A percentile compares a stretch with the other conserved stretches of the same genome.
These are phyloP conservation scores for Lagria hirta DNA, from an alignment of 2,888 invertebrate species.

Conservation along the genomic window DNA sequence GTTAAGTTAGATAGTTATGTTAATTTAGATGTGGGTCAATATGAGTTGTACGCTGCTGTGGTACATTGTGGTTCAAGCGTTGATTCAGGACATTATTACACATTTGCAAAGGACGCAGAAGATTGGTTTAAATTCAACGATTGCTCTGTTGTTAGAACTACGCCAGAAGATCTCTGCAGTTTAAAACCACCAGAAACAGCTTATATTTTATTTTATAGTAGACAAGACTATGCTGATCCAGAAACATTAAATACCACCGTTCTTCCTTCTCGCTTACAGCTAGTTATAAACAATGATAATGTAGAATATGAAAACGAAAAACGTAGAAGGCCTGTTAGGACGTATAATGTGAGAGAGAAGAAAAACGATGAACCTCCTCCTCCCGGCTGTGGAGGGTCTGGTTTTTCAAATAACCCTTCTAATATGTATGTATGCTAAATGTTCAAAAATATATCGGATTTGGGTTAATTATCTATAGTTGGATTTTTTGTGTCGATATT, in stretches of 20 bases:
- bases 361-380: conserved; percentile 59
- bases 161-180: conserved; percentile 62
- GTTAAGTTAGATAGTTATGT: conserved; percentile 58
- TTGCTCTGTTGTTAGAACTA: conserved; percentile 65
- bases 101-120: conserved; percentile 70
- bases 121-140: conserved; percentile 84
- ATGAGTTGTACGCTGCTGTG: conserved; percentile 78
- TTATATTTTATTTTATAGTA: conserved; percentile 77
- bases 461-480: conserved; percentile 21
- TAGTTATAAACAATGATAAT: conserved; percentile 43
- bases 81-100: conserved; percentile 87
- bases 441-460: conserved; percentile 26
- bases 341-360: conserved; percentile 44
- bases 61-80: conserved; percentile 82
- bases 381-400: conserved; percentile 57
- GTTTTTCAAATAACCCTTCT: conserved; percentile 43
- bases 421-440: conserved; percentile 52
- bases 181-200: conserved; percentile 75
- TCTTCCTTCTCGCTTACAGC: conserved; percentile 44
- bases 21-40: conserved; percentile 61
- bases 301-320: conserved; percentile 45
- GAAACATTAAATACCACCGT: conserved; percentile 40
- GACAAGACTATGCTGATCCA: conserved; percentile 47
- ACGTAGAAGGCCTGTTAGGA: conserved; percentile 37
- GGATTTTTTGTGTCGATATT: conserved; percentile 15